phyloP scores from a whole-genome alignment of 2,888 invertebrate species.

The Perdita meconis region DNA sequence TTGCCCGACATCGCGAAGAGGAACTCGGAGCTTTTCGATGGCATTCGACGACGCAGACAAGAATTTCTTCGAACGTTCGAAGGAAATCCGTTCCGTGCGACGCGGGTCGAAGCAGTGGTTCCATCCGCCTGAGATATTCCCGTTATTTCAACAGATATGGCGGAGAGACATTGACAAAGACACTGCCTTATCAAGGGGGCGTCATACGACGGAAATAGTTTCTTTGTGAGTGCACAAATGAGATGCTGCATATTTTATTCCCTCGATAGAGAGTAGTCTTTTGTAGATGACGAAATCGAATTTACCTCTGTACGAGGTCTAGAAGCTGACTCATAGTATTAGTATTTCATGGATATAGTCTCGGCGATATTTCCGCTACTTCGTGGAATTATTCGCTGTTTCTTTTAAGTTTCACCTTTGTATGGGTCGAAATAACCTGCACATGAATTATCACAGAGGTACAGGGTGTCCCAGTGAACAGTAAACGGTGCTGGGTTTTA shows the following conservation, averaged over 20 bases:
- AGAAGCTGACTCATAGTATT: no score
- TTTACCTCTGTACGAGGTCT: no score
- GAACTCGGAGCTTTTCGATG: constrained; percentile 10
- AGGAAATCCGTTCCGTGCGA: background rate
- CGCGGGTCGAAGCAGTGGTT: constrained; percentile 5
- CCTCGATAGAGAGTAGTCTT: background rate
- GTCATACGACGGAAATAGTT: constrained; percentile 1
- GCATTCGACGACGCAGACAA: constrained; percentile 5
- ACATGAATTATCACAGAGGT: no score
- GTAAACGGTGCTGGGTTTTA: no score
- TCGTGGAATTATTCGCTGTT: no score
- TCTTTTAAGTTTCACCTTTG: no score
- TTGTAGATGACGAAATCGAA: background rate
- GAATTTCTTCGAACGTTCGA: background rate
- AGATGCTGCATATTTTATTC: background rate
- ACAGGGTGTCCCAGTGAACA: no score
- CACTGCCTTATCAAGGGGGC: background rate
- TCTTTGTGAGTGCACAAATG: constrained; percentile 3
- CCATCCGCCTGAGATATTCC: constrained; percentile 25
- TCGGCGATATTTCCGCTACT: no score
- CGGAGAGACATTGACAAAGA: background rate
- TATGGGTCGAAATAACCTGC: no score
- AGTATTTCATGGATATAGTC: no score
- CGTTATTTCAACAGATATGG: constrained; percentile 5
- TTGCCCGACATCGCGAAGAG: background rate